Base-by-base conservation (phyloP, 2,113 vertebrate genomes). In the Nothocercus julius region DNA sequence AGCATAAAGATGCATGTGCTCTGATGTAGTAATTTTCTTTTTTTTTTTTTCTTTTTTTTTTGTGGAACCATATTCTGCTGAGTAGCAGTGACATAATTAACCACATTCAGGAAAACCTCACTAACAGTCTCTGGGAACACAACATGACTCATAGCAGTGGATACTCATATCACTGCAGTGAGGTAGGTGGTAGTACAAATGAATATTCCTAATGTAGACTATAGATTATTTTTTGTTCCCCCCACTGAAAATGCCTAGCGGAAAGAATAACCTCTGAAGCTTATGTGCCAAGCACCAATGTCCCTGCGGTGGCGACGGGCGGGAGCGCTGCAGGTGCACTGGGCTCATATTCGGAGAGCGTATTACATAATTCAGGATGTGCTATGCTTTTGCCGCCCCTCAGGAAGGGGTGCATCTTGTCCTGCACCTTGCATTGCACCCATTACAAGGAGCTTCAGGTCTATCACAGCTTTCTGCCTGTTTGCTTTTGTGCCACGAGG, bases 391-490 rank as follows among this genome's bases (percentile, higher is more conserved):
- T 38, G 13, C 30, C 36, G 5, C 13, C 34, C 4, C 17, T 51
- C 4, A 7, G 40, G 51, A 25, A 47, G 36, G 40, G 76, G 62
- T n/a, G 44, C 47, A 72, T 34, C 34, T 38, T 72, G 32, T 32
- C 19, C 51, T 40, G 49, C 3, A 7, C 14, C 34, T 20, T 21
- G 36, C 25, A 22, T 42, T 70, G 61, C 24, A 9, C 20, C 24
- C 3, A 1, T 18, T 28, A 25, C 72, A 36, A 61, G 20, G 28
- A 32, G 56, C 61, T 54, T 19, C 27, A 24, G 21, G 13, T 32
- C 21, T 2, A 0, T 28, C 30, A 8, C 2, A 63, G 32, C 21
- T 62, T 7, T 18, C 53, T 19, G 18, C 30, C 15, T 27, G 9
- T 16, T 19, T 34, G 11, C 18, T 77, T 34, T 19, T n/a, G 18